phyloP scores from a whole-genome alignment of 1,140 invertebrate genomes.

The Liolophura sinensis region DNA sequence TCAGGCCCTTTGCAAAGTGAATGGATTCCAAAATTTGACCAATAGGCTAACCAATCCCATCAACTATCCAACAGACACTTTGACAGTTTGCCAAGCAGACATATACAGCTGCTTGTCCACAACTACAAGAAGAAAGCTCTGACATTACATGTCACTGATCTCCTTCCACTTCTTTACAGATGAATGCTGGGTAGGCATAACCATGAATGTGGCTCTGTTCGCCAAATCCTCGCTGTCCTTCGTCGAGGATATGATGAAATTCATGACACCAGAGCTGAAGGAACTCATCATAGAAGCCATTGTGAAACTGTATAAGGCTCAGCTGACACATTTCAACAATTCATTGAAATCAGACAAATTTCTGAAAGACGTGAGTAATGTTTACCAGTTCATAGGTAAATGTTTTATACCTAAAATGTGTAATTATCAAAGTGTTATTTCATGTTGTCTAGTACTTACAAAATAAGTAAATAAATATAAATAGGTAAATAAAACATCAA shows the following conservation, averaged over 20 bases:
- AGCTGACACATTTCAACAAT: slow-evolving; percentile 68
- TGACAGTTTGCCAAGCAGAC: background rate
- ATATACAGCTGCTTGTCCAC: background rate
- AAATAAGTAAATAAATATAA: background rate
- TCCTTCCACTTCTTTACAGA: slow-evolving; percentile 62
- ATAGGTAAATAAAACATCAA: background rate
- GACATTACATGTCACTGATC: slow-evolving; percentile 33
- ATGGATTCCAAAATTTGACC: background rate
- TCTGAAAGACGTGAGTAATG: slow-evolving; percentile 62
- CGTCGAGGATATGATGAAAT: slow-evolving; percentile 70
- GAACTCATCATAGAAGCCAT: slow-evolving; percentile 68
- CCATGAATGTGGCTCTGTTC: slow-evolving; percentile 73
- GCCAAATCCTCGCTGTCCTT: slow-evolving; percentile 70
- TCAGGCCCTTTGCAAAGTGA: background rate
- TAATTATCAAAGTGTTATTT: background rate
- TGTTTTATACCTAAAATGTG: background rate
- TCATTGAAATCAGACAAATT: slow-evolving; percentile 66
- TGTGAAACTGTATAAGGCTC: slow-evolving; percentile 68
- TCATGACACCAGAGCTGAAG: slow-evolving; percentile 69
- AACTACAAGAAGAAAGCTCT: background rate
- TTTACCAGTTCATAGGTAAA: background rate
- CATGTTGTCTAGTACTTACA: background rate
- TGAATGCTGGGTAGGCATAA: slow-evolving; percentile 71
- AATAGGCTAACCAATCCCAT: background rate
- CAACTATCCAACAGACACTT: background rate